These are phyloP conservation scores for Drosophila anomelani DNA, from an alignment of 2,888 invertebrate species.

Conservation along the genomic window DNA sequence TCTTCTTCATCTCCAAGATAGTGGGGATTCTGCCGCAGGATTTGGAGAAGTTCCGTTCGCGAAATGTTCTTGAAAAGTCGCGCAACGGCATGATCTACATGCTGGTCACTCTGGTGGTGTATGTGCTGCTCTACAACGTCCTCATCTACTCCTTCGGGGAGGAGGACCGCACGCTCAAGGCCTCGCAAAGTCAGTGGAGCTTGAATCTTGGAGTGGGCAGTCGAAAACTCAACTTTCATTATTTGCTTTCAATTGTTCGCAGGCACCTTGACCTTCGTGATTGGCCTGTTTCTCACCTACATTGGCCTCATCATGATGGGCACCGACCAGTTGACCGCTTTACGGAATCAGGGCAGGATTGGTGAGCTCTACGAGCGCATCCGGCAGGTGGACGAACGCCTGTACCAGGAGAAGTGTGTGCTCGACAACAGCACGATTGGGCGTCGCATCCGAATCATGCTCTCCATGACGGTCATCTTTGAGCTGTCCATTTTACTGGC, in stretches of 20 bases:
- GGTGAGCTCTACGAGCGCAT: constrained; percentile 82
- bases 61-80: constrained; percentile 76
- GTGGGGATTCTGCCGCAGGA: constrained; percentile 83
- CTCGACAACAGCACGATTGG: constrained; percentile 74
- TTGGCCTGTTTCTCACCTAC: constrained; percentile 84
- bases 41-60: constrained; percentile 67
- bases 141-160: constrained; percentile 79
- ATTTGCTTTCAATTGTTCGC: constrained; percentile 3
- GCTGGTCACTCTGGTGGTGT: constrained; percentile 60
- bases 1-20: constrained; percentile 82
- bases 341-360: constrained; percentile 81
- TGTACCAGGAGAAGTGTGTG: constrained; percentile 78
- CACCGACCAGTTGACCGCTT: constrained; percentile 82
- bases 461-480: constrained; percentile 70
- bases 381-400: constrained; percentile 80
- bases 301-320: constrained; percentile 84
- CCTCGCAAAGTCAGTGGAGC: constrained; percentile 79
- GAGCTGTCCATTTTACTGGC: constrained; percentile 77
- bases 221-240: neutral
- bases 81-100: constrained; percentile 78
- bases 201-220: neutral
- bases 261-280: constrained; percentile 84
- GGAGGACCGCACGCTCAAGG: constrained; percentile 77
- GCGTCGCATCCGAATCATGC: constrained; percentile 75
- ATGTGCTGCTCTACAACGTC: constrained; percentile 78